Conservation (phyloP, 2,797 vertebrate genomes). For the Mionectes olivaceus region DNA sequence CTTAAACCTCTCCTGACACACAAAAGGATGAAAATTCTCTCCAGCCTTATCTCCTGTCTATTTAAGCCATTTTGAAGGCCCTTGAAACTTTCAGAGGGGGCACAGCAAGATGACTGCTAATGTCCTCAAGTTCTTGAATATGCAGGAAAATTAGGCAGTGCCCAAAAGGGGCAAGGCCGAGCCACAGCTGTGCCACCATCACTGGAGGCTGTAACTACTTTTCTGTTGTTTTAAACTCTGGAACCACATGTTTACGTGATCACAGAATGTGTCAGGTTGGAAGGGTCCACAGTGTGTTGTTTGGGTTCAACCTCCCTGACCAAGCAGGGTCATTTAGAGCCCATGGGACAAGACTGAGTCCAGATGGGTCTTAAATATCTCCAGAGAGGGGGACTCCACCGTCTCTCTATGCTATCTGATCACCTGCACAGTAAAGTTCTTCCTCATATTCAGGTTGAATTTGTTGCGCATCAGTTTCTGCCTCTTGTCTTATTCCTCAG, state of each 20-base stretch:
- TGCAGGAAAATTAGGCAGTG: neutral
- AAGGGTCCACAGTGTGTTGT: neutral
- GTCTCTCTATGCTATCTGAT: neutral
- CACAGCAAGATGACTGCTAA: neutral
- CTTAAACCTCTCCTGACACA: neutral
- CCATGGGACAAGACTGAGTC: neutral
- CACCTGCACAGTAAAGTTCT: neutral
- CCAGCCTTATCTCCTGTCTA: neutral
- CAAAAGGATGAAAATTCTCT: neutral
- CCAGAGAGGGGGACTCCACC: too few species aligned
- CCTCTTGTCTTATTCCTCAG: neutral
- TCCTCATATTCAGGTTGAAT: neutral
- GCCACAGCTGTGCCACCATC: neutral
- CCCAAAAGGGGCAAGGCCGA: accelerated
- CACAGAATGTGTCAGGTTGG: too few species aligned
- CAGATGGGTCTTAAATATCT: neutral
- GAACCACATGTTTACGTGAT: neutral
- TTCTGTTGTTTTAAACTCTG: neutral
- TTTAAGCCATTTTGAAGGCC: neutral
- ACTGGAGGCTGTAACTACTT: neutral
- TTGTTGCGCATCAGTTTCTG: neutral
- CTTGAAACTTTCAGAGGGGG: neutral
- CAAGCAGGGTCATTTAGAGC: too few species aligned
- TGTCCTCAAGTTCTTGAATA: neutral
- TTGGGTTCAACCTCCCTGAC: neutral